phyloP scores from a whole-genome alignment of 2,797 vertebrate species.

The Anguilla anguilla region DNA sequence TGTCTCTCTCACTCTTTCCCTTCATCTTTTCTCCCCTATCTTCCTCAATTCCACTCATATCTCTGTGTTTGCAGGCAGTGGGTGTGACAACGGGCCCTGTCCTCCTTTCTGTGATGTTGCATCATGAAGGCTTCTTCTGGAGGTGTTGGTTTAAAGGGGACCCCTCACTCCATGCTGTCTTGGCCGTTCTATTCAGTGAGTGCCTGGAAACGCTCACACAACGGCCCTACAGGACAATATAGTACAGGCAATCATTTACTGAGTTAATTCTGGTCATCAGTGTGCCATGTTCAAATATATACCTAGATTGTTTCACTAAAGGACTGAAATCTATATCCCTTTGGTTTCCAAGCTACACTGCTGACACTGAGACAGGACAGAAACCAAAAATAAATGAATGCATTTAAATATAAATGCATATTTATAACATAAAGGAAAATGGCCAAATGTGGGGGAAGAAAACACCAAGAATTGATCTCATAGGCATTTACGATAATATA shows the following conservation, averaged over 20 bases:
- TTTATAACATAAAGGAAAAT: too few relatives aligned
- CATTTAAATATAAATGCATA: too few relatives aligned
- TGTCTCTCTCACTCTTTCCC: constrained; percentile 37
- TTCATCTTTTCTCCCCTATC: neutral
- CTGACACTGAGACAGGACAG: neutral
- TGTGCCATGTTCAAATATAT: neutral
- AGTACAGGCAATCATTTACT: neutral
- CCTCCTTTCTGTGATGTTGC: constrained; percentile 61
- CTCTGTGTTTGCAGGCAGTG: constrained; percentile 7
- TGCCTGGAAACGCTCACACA: constrained; percentile 24
- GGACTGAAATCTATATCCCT: neutral
- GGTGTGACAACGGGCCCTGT: neutral
- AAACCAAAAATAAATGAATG: neutral
- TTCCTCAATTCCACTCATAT: constrained; percentile 3
- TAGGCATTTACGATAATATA: neutral
- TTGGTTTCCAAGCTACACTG: neutral
- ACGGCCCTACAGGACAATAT: neutral
- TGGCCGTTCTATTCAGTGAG: constrained; percentile 85
- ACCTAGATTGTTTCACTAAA: too few relatives aligned
- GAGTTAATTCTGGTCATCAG: neutral
- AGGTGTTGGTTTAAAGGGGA: constrained; percentile 78
- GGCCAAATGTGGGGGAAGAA: neutral
- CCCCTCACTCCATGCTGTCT: constrained; percentile 67
- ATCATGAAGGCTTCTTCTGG: constrained; percentile 89
- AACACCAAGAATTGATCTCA: neutral